These are phyloP conservation scores for Druceiella hillmani DNA, from an alignment of 2,888 invertebrate genomes.

Conservation along the genomic window DNA sequence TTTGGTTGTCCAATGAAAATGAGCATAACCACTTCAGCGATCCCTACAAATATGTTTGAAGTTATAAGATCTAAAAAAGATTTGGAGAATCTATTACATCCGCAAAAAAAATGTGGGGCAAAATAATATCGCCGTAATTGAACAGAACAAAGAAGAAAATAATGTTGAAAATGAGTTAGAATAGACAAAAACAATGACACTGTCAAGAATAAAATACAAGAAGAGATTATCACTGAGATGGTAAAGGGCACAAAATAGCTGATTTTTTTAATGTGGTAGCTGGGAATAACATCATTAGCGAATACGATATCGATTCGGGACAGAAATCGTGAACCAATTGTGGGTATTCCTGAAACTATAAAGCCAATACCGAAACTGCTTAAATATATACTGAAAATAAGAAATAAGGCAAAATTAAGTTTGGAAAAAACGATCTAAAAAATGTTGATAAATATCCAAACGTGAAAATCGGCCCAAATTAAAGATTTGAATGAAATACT, in stretches of 20 bases:
- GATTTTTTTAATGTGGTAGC: conserved; percentile 2
- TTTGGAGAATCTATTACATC: conserved; percentile 7
- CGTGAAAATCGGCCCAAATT: conserved; percentile 11
- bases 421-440: conserved; percentile 3
- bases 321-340: conserved; percentile 7
- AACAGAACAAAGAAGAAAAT: conserved; percentile 7
- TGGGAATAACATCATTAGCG: background rate
- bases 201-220: conserved; percentile 7
- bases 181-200: conserved; percentile 5
- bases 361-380: conserved; percentile 2
- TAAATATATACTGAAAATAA: conserved; percentile 5
- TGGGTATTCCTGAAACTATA: too few species aligned
- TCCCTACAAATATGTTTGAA: conserved; percentile 6
- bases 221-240: background rate
- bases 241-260: conserved; percentile 1
- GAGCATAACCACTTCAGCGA: conserved; percentile 10
- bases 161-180: conserved; percentile 5
- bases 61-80: conserved; percentile 5
- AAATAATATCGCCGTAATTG: conserved; percentile 4
- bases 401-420: conserved; percentile 6
- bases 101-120: too few species aligned
- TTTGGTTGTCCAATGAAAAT: conserved; percentile 9
- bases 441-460: conserved; percentile 9
- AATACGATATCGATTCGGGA: too few species aligned
- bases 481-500: conserved; percentile 14